Evolutionary conservation across 92 coral and sea anemone genomes (phyloP), one percentile per base, ranked within the genome.

Genomic region (Heteractis magnifica): DNA sequence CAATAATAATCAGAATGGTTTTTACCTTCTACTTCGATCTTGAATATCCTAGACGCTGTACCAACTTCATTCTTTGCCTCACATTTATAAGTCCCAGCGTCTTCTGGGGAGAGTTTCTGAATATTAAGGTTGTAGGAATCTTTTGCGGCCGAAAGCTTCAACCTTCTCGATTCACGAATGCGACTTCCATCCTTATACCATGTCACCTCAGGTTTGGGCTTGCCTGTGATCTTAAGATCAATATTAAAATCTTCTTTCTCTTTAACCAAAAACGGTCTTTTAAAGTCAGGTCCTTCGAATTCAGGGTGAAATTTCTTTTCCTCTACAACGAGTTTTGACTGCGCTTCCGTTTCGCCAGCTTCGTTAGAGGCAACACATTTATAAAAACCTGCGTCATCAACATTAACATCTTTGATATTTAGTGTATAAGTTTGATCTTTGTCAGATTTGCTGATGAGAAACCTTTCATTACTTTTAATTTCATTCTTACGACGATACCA

Each of bases 41-140:
- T 83, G 78, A 92, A 95, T 11, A 88, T 92, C 58, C 90, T 90
- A 18, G 88, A 83, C 15, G 84, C 86, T 71, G 93, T 83, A 52
- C 99, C 99, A 48, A 87, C 93, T 62, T 86, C 88, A 86, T 89
- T 97, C 20, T 90, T 85, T 6, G 99, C 99, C 79, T 95, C 97
- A 87, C 99, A 97, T 76, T 91, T 90, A 86, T 94, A 97, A 71
- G 79, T 65, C 12, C 99, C 99, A 59, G 94, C 90, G 81, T 97
- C 97, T 14, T 87, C 91, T 23, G 90, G 83, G 50, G 82, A 76
- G 15, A 90, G 88, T 82, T 85, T 87, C 70, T 84, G 86, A 56
- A 97, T 80, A 74, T 87, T 84, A 50, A 92, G 77, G 13, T 90
- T 76, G 75, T 82, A 89, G 60, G 79, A 87, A 75, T 91, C 93